Evolutionary conservation across 2,888 invertebrate genomes (phyloP).

Genomic region (Chromoteleia sp.): DNA sequence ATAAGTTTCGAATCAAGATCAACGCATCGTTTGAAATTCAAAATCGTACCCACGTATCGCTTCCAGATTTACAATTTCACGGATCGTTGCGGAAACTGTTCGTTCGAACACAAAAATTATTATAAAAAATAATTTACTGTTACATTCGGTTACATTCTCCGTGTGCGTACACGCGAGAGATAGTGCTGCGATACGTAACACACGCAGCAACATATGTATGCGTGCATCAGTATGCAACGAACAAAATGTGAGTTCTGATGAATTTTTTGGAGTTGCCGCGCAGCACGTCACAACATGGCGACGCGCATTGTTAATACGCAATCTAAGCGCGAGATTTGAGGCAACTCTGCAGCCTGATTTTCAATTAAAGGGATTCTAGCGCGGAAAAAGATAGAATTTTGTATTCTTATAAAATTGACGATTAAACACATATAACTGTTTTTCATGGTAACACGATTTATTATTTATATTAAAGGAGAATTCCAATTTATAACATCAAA

Average conservation of each 20-base stretch:
- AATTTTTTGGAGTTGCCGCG: constrained; percentile 38
- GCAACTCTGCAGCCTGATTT: too few species aligned
- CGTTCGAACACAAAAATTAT: background rate
- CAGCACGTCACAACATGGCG: constrained; percentile 38
- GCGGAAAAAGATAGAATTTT: background rate
- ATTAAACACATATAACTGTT: too few species aligned
- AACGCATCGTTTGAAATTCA: background rate
- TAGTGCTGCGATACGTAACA: background rate
- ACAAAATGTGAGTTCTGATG: background rate
- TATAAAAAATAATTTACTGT: constrained; percentile 56
- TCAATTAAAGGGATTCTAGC: too few species aligned
- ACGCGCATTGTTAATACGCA: background rate
- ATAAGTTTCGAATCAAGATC: background rate
- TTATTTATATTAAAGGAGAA: too few species aligned
- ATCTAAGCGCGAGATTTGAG: background rate
- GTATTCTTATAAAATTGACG: too few species aligned
- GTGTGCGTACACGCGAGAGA: constrained; percentile 32
- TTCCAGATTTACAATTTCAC: background rate
- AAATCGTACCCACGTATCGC: background rate
- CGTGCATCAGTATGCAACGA: constrained; percentile 52
- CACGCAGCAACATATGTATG: constrained; percentile 18
- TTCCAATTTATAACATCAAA: too few species aligned
- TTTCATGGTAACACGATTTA: too few species aligned
- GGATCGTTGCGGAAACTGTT: background rate
- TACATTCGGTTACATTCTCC: constrained; percentile 51